phyloP scores from a whole-genome alignment of 1,140 invertebrate genomes.

The Physella acuta region DNA sequence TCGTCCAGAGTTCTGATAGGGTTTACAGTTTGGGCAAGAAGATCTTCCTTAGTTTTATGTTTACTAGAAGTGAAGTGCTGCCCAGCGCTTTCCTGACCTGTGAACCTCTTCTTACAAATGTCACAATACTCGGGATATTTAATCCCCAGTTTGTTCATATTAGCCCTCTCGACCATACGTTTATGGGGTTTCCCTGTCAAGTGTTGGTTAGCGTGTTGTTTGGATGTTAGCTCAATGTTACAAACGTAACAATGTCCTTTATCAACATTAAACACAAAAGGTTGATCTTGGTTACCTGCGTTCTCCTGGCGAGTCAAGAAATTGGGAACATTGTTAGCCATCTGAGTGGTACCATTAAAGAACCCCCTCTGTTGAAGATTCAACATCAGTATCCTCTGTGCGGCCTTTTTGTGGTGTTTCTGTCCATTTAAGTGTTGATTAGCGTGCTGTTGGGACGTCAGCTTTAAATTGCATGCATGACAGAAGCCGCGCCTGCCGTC shows the following conservation, averaged over 20 bases:
- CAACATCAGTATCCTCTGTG: too few relatives aligned
- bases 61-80: conserved; percentile 43
- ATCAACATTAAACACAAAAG: conserved; percentile 34
- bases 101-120: conserved; percentile 38
- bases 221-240: conserved; percentile 37
- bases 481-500: conserved; percentile 35
- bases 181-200: conserved; percentile 34
- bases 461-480: conserved; percentile 34
- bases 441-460: conserved; percentile 34
- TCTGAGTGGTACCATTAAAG: neutral
- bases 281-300: neutral
- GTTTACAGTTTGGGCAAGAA: neutral
- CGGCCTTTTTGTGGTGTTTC: neutral
- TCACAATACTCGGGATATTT: conserved; percentile 34
- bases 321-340: neutral
- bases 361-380: too few relatives aligned
- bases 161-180: conserved; percentile 22
- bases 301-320: neutral
- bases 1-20: neutral
- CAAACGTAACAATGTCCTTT: conserved; percentile 36
- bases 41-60: conserved; percentile 33
- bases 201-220: conserved; percentile 32
- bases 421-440: conserved; percentile 2
- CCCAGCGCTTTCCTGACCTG: conserved; percentile 41
- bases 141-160: conserved; percentile 5